Evolutionary conservation across 2,113 vertebrate species (phyloP), one percentile per base, ranked within the genome.

Genomic region (Tricholaema leucomelas): DNA sequence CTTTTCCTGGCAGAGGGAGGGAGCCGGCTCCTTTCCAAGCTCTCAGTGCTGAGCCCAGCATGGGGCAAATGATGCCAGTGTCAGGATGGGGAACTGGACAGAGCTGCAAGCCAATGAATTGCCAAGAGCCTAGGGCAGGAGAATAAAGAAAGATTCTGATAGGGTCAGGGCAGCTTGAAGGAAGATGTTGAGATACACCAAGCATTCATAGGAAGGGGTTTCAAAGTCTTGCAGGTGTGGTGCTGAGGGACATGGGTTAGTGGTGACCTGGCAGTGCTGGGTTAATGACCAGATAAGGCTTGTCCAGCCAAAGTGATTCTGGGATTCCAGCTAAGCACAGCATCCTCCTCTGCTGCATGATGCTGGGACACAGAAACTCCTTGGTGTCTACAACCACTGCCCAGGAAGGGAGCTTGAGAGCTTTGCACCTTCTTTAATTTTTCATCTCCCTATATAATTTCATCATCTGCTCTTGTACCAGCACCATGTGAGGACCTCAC

Each of bases 31-130:
- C 54, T 54, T 82, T 70, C 81, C 85, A 85, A 72, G 35, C 60
- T 56, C 35, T 56, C 23, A 6, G 48, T 20, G 56, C 66, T 6
- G 9, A 88, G 83, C 40, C 40, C 67, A 73, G 65, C 5, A 1
- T 1, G 8, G 38, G 36, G 28, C 25, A 9, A 55, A 38, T 3
- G 7, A 30, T 20, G 55, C 55, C 5, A 4, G 70, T 1, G 2
- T 19, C 77, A 60, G 69, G 23, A n/a, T 16, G 21, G 27, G 50
- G 27, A 11, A 31, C 23, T 1, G 1, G 55, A 19, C 61, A 75
- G n/a, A 44, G 54, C 36, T 44, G 28, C 46, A 46, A 67, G 55
- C n/a, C 44, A 1, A 0, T 10, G 44, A 27, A 35, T 42, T 66
- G 21, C 36, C 36, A 55, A 63, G 6, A 76, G 24, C n/a, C 63